Evolutionary conservation across 2,113 vertebrate species (phyloP).

Genomic region (Amphilophus citrinellus): DNA sequence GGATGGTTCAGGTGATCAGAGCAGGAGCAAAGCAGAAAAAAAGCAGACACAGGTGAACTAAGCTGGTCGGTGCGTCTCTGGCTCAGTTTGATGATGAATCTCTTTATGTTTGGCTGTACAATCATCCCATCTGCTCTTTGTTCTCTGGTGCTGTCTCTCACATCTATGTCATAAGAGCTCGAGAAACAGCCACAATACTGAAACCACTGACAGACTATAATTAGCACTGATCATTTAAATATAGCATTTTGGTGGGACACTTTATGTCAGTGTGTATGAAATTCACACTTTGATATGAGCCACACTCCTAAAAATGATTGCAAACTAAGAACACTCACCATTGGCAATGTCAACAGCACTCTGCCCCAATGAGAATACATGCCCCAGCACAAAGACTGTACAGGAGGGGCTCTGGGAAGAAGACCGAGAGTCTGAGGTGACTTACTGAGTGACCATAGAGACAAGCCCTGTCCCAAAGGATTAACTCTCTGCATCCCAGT

Average conservation of each 20-base stretch:
- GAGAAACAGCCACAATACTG: constrained; percentile 1
- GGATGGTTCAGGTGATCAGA: neutral
- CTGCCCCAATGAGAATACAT: no score
- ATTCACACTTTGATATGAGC: no score
- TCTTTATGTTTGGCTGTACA: neutral
- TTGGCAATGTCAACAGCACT: neutral
- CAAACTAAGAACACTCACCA: neutral
- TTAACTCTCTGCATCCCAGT: neutral
- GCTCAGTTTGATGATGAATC: neutral
- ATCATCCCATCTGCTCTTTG: neutral
- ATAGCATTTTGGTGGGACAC: neutral
- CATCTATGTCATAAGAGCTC: neutral
- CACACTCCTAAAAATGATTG: neutral
- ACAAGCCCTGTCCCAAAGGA: neutral
- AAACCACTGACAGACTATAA: neutral
- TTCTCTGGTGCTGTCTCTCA: neutral
- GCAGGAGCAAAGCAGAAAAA: no score
- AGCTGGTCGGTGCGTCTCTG: no score
- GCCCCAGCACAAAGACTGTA: no score
- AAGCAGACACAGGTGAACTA: fast-evolving
- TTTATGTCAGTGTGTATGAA: neutral
- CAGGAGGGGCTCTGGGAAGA: no score
- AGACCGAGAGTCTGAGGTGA: neutral
- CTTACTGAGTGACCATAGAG: no score
- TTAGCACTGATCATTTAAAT: neutral